Percentiles rank a stretch among this genome's conserved stretches.
phyloP scores from a whole-genome alignment of 1,140 invertebrate species.

The Heliconius hewitsoni region DNA sequence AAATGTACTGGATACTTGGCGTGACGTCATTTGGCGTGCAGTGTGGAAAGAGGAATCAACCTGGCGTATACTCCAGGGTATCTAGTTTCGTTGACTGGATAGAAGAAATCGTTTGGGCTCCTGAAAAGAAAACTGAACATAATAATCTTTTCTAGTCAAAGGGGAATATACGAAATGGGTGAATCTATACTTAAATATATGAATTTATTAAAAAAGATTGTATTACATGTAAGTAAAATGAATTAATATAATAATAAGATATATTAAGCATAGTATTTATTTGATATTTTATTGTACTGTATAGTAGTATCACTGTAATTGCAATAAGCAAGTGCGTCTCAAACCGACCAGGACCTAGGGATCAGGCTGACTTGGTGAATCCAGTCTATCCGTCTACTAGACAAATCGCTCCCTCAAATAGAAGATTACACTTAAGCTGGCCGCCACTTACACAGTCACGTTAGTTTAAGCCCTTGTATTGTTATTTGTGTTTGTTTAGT shows the following conservation, averaged over 20 bases:
- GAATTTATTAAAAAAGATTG: no score
- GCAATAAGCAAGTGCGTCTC: conserved; percentile 45
- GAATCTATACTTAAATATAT: no score
- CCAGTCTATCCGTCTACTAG: conserved; percentile 62
- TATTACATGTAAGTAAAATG: no score
- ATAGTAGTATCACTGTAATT: conserved; percentile 43
- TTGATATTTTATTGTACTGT: background rate
- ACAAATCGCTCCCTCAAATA: conserved; percentile 70
- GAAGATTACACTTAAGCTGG: conserved; percentile 63
- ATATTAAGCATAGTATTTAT: no score
- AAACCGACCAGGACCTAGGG: conserved; percentile 39
- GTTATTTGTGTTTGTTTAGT: background rate
- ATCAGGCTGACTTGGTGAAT: conserved; percentile 46
- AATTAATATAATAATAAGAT: no score
- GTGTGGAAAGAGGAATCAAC: conserved; percentile 86
- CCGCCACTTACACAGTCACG: conserved; percentile 33
- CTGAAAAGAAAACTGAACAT: no score
- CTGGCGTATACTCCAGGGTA: conserved; percentile 90
- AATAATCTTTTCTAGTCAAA: no score
- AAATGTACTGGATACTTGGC: conserved; percentile 76
- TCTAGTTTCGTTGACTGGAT: conserved; percentile 86
- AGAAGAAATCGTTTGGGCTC: conserved; percentile 30
- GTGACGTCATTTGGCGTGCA: conserved; percentile 88
- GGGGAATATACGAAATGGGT: no score
- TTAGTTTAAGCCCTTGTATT: background rate